Percentiles rank a stretch among this genome's conserved stretches.
Evolutionary conservation across 2,797 vertebrate species (phyloP).

Genomic region (Gymnopithys bicolor): DNA sequence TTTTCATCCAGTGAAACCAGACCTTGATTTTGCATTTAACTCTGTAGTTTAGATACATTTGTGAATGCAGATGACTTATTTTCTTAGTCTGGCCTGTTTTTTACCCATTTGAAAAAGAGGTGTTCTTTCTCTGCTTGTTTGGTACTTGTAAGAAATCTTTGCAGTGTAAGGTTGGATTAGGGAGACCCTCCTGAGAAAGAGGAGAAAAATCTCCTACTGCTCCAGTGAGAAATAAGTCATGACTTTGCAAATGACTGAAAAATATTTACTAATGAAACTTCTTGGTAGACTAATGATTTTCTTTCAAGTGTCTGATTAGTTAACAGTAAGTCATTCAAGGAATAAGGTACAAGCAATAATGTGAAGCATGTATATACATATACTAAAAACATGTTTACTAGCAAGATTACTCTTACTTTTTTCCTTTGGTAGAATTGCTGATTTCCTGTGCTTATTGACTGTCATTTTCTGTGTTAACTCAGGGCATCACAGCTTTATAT

Average conservation of each 20-base stretch:
- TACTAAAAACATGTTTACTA: background rate
- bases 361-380: background rate
- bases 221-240: background rate
- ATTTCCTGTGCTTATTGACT: background rate
- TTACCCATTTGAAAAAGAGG: accelerated
- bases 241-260: background rate
- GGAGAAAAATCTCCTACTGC: background rate
- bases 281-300: background rate
- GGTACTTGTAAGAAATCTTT: background rate
- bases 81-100: background rate
- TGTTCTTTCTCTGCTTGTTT: background rate
- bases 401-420: background rate
- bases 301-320: background rate
- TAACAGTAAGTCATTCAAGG: background rate
- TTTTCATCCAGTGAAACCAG: background rate
- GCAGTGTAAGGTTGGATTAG: background rate
- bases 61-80: background rate
- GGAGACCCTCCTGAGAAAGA: background rate
- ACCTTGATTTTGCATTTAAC: background rate
- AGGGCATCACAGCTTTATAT: background rate
- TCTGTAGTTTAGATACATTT: background rate
- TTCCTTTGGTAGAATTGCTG: background rate
- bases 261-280: background rate
- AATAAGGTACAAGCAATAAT: background rate
- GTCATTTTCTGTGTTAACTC: background rate